phyloP scores from a whole-genome alignment of 2,113 vertebrate genomes.

The Pomatorhinus ruficollis region DNA sequence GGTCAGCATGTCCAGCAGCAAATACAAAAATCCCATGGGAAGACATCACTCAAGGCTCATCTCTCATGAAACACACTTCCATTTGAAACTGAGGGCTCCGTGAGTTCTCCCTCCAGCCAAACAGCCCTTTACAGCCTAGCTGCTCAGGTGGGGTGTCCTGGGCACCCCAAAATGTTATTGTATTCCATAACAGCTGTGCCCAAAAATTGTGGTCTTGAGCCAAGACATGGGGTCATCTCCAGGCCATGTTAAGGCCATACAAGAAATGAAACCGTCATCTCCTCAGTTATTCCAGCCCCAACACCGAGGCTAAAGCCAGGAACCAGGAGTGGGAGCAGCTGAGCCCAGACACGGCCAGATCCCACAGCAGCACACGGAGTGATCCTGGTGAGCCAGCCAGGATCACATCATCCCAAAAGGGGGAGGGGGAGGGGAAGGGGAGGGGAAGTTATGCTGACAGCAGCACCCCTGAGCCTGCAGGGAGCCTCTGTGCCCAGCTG shows the following conservation, averaged over 20 bases:
- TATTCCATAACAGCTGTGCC: not conserved
- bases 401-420: not conserved
- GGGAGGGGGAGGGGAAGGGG: too few relatives aligned
- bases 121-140: not conserved
- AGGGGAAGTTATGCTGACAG: not conserved
- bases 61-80: not conserved
- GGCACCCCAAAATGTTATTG: not conserved
- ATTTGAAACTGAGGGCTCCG: not conserved
- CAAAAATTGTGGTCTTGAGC: not conserved
- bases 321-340: not conserved
- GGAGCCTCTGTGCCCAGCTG: not conserved
- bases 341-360: not conserved
- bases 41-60: not conserved
- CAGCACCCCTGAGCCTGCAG: rapidly evolving
- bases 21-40: not conserved
- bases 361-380: not conserved
- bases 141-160: not conserved
- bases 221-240: not conserved
- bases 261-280: rapidly evolving
- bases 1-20: not conserved
- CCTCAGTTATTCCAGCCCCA: not conserved
- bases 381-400: not conserved
- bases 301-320: not conserved
- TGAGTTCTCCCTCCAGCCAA: not conserved
- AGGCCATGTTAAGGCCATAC: not conserved